Evolutionary conservation across 1,140 invertebrate genomes (phyloP), one percentile per base, ranked within the genome.

Genomic region (Cyphomyrmex costatus): DNA sequence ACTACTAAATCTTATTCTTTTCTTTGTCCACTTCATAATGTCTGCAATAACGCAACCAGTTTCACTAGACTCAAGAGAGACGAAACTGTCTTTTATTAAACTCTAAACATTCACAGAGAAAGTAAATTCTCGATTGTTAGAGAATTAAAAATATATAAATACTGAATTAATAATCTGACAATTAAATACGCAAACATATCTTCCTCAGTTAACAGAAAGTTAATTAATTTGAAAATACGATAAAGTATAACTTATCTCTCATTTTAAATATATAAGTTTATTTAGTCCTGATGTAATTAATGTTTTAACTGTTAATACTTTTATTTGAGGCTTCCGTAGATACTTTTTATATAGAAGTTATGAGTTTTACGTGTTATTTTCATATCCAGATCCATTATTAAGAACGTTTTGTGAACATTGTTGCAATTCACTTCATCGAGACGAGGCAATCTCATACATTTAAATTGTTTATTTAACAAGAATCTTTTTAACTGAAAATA

Each of bases 1-100:
- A 49, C 71, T 46, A 21, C 53, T 1, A 84, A 76, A 82, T 82
- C 66, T 82, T 58, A 46, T 24, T 30, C 36, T 82, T 68, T 68
- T 63, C 30, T 82, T 73, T 73, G 66, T 82, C 51, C 14, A 46
- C n/a, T 16, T n/a, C 19, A 30, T 27, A 82, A 71, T 6, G 33
- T 16, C 16, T 19, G 33, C 16, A 42, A 42, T 56, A 80, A 70
- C 33, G 16, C 7, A 73, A 19, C 19, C 6, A 58, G 24, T 71
- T 71, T 58, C 30, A 2, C 7, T 27, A 16, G 36, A 42, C 10
- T 49, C 42, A 24, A 21, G 30, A 24, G 14, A 36, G 2, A 7
- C 12, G 7, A 7, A n/a, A 58, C 21, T 51, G n/a, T 21, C n/a
- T 58, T 73, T 82, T 82, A 73, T 82, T 82, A 82, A 60, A 60